Evolutionary conservation across 2,113 vertebrate species (phyloP), one percentile per base, ranked within the genome.

Genomic region (Heterocephalus glaber): DNA sequence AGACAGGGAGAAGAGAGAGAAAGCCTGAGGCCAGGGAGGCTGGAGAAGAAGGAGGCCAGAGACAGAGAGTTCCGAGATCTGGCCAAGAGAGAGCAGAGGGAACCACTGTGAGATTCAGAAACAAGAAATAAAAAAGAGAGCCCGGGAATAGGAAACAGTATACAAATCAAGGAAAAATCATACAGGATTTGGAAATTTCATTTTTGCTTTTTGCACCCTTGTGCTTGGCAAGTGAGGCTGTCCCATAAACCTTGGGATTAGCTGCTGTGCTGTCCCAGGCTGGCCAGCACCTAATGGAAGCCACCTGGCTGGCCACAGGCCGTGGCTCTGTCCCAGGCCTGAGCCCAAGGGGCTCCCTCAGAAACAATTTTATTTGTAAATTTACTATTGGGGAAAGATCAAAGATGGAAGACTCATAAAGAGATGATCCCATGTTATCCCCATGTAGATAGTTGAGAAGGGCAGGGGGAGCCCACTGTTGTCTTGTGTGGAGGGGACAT

Each of bases 241-340:
- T n/a, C 89, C 86, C 56, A 52, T 86, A 95, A 98, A 96, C 79
- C 88, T 47, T 72, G 65, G 44, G 86, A 84, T 97, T 96, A 96
- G 74, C 0, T 0, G 52, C 89, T 93, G 26, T 90, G 76, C 87
- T 96, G 68, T 93, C 95, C 86, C 84, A 41, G 92, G 41, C 80
- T 89, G 80, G 49, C 81, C 8, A 0, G 56, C 54, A 92, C 54
- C 94, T 97, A 95, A 97, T 96, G 70, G 95, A 97, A 96, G 81
- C 85, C 89, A 96, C 72, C 85, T 96, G 96, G 90, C 90, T 92
- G 83, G 87, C 90, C 33, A 2, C 33, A 54, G 70, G 44, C 85
- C 79, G 92, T 95, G 89, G 76, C 60, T 74, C 33, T 7, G 2
- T 38, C 82, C 91, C 47, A 66, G 72, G 35, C n/a, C 56, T 89